Conservation (phyloP, 2,797 vertebrate species). For the Glyptemys insculpta region DNA sequence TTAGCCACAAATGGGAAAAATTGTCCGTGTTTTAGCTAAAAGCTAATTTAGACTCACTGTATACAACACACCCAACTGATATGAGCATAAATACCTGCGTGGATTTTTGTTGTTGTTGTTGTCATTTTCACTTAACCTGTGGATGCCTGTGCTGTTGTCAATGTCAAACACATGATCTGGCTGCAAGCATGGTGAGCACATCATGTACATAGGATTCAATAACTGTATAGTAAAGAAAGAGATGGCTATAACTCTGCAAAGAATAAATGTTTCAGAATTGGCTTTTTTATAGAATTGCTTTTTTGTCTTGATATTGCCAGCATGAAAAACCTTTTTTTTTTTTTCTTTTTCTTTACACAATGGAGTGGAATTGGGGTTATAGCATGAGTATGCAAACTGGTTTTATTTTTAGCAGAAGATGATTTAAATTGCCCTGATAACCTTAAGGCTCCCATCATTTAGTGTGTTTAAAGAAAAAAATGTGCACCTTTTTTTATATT, state of each 20-base stretch:
- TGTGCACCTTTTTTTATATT: constrained; percentile 58
- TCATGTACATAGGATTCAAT: background rate
- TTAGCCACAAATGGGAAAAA: background rate
- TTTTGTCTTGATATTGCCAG: background rate
- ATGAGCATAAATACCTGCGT: background rate
- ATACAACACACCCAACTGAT: background rate
- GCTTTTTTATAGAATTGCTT: background rate
- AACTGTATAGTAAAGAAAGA: background rate
- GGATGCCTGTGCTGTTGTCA: constrained; percentile 20
- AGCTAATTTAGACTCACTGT: constrained; percentile 12
- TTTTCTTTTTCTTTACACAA: background rate
- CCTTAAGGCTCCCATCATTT: background rate
- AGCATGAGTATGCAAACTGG: background rate
- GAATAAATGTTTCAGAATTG: background rate
- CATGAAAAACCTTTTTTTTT: background rate
- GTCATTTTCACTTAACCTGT: background rate
- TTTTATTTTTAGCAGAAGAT: background rate
- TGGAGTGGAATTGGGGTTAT: background rate
- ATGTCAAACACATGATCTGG: background rate
- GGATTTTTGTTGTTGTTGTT: background rate
- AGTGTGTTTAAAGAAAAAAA: constrained; percentile 7
- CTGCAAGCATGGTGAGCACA: background rate
- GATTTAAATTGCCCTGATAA: background rate
- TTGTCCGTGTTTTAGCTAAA: background rate
- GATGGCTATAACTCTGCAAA: background rate